Percentiles rank a stretch among this genome's conserved stretches.
These are phyloP conservation scores for Tor tambroides DNA, from an alignment of 2,113 vertebrate genomes.

Conservation along the genomic window DNA sequence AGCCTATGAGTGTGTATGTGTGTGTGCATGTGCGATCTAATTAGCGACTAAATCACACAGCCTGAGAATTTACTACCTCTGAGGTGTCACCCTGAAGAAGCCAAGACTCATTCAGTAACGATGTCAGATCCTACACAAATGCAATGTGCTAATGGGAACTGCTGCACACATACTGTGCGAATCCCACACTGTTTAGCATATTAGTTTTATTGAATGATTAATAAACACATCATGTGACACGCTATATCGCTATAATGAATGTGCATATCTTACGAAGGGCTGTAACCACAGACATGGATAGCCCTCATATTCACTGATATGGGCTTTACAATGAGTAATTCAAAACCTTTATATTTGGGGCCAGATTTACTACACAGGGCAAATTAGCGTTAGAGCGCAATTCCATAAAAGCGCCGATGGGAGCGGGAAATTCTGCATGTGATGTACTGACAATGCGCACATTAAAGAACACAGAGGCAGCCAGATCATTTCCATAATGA, in stretches of 20 bases:
- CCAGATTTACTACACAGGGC: no score
- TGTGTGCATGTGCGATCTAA: constrained; percentile 29
- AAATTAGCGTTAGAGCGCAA: no score
- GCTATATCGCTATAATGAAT: neutral
- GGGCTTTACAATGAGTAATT: neutral
- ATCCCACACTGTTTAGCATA: neutral
- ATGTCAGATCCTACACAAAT: neutral
- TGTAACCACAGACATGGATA: neutral
- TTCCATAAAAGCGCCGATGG: no score
- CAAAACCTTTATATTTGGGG: neutral
- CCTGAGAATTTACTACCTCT: constrained; percentile 38
- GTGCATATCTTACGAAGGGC: neutral
- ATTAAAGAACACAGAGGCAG: no score
- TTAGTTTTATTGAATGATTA: constrained; percentile 10
- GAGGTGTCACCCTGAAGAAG: constrained; percentile 24
- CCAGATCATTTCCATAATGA: no score
- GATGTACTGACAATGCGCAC: no score
- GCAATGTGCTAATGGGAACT: constrained; percentile 14
- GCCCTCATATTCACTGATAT: neutral
- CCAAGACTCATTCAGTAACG: constrained; percentile 23
- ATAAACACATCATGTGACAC: neutral
- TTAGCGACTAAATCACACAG: constrained; percentile 11
- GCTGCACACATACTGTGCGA: neutral
- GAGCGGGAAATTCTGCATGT: no score
- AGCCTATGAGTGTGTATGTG: constrained; percentile 2